These are phyloP conservation scores for Pemphigus obesinymphae DNA, from an alignment of 1,140 invertebrate genomes.

Conservation along the genomic window DNA sequence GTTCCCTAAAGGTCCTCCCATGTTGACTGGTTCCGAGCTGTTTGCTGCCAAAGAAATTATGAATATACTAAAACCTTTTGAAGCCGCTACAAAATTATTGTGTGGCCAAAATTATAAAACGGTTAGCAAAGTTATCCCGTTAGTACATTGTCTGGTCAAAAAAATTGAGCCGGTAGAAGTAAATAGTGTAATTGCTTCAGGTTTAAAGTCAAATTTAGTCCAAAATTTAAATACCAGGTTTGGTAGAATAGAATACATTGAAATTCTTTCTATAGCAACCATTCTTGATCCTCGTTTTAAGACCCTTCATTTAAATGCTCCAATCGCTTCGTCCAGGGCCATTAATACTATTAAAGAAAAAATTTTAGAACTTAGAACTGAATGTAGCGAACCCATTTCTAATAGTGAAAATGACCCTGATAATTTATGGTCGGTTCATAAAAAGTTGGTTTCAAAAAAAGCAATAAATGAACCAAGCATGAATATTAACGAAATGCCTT, in stretches of 20 bases:
- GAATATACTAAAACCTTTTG: background rate
- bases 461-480: background rate
- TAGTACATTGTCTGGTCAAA: background rate
- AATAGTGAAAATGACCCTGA: background rate
- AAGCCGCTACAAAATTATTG: background rate
- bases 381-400: background rate
- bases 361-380: background rate
- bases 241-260: background rate
- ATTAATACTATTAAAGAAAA: background rate
- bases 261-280: background rate
- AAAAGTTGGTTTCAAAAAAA: background rate
- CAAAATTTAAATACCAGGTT: background rate
- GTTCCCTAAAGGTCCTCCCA: background rate
- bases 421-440: background rate
- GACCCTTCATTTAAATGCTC: background rate
- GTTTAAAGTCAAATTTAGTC: background rate
- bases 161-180: background rate
- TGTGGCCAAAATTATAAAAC: background rate
- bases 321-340: background rate
- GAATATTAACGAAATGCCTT: background rate
- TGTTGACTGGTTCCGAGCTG: background rate
- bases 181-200: background rate
- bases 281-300: background rate
- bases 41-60: background rate
- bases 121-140: background rate